Conservation (phyloP, 2,113 vertebrate species). For the Gallinago undulata region DNA sequence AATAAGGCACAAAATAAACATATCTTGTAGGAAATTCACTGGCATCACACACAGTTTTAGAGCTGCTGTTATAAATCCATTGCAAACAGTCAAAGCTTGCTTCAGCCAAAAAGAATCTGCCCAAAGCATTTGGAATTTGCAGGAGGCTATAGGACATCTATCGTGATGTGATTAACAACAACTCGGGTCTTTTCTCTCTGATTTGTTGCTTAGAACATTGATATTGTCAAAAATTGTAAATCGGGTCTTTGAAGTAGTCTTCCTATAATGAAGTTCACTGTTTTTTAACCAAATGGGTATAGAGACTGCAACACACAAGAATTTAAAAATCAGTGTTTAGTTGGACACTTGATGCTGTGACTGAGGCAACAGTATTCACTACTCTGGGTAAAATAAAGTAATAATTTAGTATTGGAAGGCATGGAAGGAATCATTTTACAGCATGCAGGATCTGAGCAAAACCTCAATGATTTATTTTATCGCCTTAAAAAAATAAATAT, state of each 20-base stretch:
- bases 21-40: not conserved
- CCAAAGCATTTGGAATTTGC: not conserved
- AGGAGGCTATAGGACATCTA: not conserved
- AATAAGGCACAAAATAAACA: not conserved
- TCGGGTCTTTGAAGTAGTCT: not conserved
- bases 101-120: not conserved
- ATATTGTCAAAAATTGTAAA: not conserved
- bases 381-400: not conserved
- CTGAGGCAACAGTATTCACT: not conserved
- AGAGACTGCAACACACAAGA: constrained; percentile 12
- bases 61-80: not conserved
- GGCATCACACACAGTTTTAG: not conserved
- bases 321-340: not conserved
- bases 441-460: not conserved
- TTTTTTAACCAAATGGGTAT: not conserved
- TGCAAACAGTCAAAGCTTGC: not conserved
- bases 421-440: not conserved
- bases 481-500: not conserved
- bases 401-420: not conserved
- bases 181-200: not conserved
- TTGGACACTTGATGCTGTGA: not conserved
- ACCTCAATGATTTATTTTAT: not conserved
- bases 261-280: constrained; percentile 2
- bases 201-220: not conserved
- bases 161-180: constrained; percentile 17